Conservation (phyloP, 2,888 invertebrate genomes). For the Myopa testacea region DNA sequence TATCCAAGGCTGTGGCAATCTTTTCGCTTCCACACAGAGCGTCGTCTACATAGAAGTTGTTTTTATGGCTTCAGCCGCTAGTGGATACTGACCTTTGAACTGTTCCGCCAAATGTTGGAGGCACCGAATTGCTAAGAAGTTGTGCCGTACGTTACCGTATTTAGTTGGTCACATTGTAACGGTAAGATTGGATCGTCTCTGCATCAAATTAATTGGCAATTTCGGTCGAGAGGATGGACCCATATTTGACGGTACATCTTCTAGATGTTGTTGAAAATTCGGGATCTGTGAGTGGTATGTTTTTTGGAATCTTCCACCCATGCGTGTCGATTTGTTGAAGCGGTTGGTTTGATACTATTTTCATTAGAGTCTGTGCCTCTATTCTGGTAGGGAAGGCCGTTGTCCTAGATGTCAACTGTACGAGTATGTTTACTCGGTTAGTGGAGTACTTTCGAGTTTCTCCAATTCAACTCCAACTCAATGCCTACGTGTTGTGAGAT, state of each 20-base stretch:
- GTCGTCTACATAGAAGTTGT: slow-evolving; percentile 41
- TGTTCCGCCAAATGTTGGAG: slow-evolving; percentile 15
- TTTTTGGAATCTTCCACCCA: too few relatives aligned
- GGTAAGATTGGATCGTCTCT: neutral
- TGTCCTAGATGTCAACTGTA: too few relatives aligned
- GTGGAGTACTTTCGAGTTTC: too few relatives aligned
- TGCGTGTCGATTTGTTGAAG: too few relatives aligned
- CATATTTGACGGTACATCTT: neutral
- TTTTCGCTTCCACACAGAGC: slow-evolving; percentile 32
- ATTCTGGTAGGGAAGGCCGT: too few relatives aligned
- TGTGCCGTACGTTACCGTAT: slow-evolving; percentile 1
- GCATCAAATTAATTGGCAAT: neutral
- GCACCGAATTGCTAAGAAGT: slow-evolving; percentile 9
- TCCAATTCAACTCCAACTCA: too few relatives aligned
- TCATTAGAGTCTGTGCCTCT: too few relatives aligned
- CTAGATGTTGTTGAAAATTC: neutral
- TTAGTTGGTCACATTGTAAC: neutral
- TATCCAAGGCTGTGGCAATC: slow-evolving; percentile 24
- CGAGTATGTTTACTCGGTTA: too few relatives aligned
- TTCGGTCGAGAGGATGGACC: too few relatives aligned
- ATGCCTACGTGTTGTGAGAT: too few relatives aligned
- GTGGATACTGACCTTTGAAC: neutral
- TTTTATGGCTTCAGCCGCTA: neutral
- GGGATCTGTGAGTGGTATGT: too few relatives aligned
- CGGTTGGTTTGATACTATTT: too few relatives aligned